Percentiles rank a stretch among this genome's conserved stretches.
These are phyloP conservation scores for Formica aserva DNA, from an alignment of 2,888 invertebrate species.

Conservation along the genomic window DNA sequence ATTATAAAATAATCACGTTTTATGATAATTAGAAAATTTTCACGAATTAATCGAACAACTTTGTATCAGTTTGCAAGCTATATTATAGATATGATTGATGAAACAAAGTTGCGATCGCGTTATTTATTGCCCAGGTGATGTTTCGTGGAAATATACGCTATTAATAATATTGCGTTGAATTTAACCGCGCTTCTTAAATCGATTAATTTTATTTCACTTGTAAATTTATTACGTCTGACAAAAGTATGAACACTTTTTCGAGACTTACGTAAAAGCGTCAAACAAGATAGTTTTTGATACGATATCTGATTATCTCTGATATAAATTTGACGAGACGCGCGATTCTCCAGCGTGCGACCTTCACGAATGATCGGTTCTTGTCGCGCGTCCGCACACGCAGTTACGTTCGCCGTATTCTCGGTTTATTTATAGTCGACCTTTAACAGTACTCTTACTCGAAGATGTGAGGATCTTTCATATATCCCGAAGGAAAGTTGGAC, in stretches of 20 bases:
- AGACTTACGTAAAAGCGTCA: slow-evolving; percentile 10
- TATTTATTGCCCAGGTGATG: background rate
- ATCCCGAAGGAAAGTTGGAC: slow-evolving; percentile 45
- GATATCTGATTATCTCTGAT: background rate
- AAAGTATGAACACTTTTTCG: background rate
- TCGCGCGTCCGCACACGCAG: slow-evolving; percentile 23
- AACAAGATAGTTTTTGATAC: background rate
- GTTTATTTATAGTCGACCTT: slow-evolving; percentile 51
- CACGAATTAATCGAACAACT: background rate
- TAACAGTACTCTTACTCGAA: slow-evolving; percentile 48
- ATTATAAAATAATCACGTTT: background rate
- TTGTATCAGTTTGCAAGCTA: background rate
- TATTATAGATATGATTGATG: background rate
- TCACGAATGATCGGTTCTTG: slow-evolving; percentile 52
- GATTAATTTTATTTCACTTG: slow-evolving; percentile 15
- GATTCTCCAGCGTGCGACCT: slow-evolving; percentile 52
- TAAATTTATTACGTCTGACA: background rate
- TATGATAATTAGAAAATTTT: background rate
- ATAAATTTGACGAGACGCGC: background rate
- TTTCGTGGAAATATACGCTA: background rate
- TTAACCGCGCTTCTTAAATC: background rate
- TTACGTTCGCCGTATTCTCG: slow-evolving; percentile 26
- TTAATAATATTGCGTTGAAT: background rate
- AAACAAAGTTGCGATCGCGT: background rate
- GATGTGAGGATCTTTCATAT: slow-evolving; percentile 20